phyloP scores from a whole-genome alignment of 2,888 invertebrate genomes.

The Matsumyia berberina region DNA sequence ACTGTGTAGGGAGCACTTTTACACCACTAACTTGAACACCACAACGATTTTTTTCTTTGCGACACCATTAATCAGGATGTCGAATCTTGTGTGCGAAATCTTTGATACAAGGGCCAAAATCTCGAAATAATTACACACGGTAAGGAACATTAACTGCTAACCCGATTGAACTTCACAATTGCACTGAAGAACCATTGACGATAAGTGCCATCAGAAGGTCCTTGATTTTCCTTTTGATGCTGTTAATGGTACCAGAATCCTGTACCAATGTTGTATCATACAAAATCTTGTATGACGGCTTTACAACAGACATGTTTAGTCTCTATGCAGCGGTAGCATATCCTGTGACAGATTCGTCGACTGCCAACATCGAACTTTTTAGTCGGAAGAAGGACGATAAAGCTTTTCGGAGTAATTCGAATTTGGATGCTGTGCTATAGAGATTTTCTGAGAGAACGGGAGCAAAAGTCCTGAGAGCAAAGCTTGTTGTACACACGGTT shows the following conservation, averaged over 20 bases:
- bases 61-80: conserved; percentile 14
- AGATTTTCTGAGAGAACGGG: background rate
- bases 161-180: conserved; percentile 74
- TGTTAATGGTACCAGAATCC: conserved; percentile 45
- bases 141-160: conserved; percentile 58
- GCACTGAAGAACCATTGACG: conserved; percentile 72
- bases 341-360: conserved; percentile 7
- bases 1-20: too few relatives aligned
- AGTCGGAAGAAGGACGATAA: background rate
- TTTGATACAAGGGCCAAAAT: conserved; percentile 10
- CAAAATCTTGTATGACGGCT: conserved; percentile 40
- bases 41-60: background rate
- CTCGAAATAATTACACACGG: conserved; percentile 38
- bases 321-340: conserved; percentile 13
- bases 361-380: conserved; percentile 24
- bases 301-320: conserved; percentile 12
- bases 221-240: conserved; percentile 66
- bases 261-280: conserved; percentile 62
- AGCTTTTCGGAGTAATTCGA: conserved; percentile 67
- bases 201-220: conserved; percentile 66
- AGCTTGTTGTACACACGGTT: background rate
- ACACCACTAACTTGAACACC: background rate
- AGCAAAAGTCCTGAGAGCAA: background rate
- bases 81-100: background rate
- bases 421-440: conserved; percentile 32